Conservation (phyloP, 1,140 invertebrate genomes). For the Macrocentrus cingulum region DNA sequence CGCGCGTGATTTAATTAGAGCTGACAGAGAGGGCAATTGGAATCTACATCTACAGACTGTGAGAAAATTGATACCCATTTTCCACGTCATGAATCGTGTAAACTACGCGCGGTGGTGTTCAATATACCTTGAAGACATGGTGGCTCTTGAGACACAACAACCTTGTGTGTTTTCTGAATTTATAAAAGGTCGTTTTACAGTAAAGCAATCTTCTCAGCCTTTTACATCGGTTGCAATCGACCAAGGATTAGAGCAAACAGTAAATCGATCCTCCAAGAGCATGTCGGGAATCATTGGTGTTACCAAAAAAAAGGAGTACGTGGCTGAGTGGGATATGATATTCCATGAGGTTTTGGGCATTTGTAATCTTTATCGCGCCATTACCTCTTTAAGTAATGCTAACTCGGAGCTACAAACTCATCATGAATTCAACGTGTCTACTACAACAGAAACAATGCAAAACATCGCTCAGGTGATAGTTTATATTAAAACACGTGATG, state of each 20-base stretch:
- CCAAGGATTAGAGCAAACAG: constrained; percentile 10
- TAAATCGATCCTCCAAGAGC: constrained; percentile 5
- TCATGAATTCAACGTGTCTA: too few relatives aligned
- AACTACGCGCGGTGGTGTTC: constrained; percentile 26
- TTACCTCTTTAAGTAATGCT: not conserved
- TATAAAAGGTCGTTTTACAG: constrained; percentile 1
- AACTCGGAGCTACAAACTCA: constrained; percentile 5
- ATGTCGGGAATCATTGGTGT: constrained; percentile 6
- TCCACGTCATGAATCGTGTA: constrained; percentile 25
- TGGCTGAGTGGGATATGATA: constrained; percentile 13
- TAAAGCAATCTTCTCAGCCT: constrained; percentile 5
- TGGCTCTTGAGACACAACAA: not conserved
- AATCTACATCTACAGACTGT: constrained; percentile 16
- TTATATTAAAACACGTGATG: too few relatives aligned
- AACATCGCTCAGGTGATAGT: not conserved
- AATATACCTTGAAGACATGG: constrained; percentile 24
- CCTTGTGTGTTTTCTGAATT: constrained; percentile 9
- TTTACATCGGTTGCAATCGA: constrained; percentile 15
- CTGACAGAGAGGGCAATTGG: constrained; percentile 24
- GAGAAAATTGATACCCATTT: constrained; percentile 27
- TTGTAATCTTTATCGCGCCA: not conserved
- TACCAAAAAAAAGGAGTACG: constrained; percentile 3
- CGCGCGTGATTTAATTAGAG: constrained; percentile 21
- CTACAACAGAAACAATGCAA: not conserved
- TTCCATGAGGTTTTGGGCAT: not conserved